Evolutionary conservation across 2,888 invertebrate species (phyloP), one percentile per base, ranked within the genome.

Genomic region (Steinernema carpocapsae): DNA sequence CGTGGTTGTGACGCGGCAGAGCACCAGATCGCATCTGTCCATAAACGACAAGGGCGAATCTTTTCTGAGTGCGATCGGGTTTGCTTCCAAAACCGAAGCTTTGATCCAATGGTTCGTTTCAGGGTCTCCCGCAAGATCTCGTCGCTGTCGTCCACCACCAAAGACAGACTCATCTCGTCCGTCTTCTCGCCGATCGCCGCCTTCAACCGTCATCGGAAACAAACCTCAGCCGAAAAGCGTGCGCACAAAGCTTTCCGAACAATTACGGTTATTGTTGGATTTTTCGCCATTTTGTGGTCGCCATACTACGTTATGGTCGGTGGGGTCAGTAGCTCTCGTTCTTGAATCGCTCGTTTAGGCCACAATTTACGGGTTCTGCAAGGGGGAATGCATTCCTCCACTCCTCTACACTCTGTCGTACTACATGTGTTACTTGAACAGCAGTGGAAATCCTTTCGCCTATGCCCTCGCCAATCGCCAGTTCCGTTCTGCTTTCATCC

Each of bases 251-350:
- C 86, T 10, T 84, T 82, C 76, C 82, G 87, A 64, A 87, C 88
- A 2, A 87, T 87, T 71, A 88, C 87, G 17, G 85, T 87, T 76
- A 88, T 87, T 71, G 86, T 87, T 22, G 87, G 87, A 29, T 82
- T 85, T 56, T 87, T 87, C 76, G 87, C 86, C 14, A 81, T 87
- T 51, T 79, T 88, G 46, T 88, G 87, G 87, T 86, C 87, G 22
- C 87, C 87, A 3, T 87, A 88, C 72, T 88, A 85, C 72, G 84
- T 87, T 19, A 84, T 87, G 83, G 86, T 85, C 45, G 70, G 76
- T 52, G 26, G 4, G 10, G 1, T 17, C 12, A 17, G 14, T 7
- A 48, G 17, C 4, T 14, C 24, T 10, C 32, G 46, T 32, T 19
- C 72, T 26, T 29, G 19, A 71, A 2, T 45, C 37, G 56, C 48